Base-by-base conservation (phyloP, 2,888 invertebrate genomes). In the Lacanobia oleracea region DNA sequence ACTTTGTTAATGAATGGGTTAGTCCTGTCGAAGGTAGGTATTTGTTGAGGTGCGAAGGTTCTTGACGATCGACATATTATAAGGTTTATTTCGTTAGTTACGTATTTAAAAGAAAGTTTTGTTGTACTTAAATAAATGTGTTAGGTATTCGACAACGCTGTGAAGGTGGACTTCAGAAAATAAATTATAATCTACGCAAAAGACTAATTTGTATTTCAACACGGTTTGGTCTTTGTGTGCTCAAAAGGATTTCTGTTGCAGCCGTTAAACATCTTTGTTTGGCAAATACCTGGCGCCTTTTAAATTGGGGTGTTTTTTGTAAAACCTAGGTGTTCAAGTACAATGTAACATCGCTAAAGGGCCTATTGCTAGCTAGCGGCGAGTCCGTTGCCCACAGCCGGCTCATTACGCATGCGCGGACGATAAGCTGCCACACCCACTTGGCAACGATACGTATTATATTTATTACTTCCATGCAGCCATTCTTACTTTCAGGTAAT, bases 351-450 rank as follows among this genome's bases (percentile, higher is more conserved):
- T 23, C 57, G 48, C 16, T 40, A 16, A 12, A 9, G 45, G 48
- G 45, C 10, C 33, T 48, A 14, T 12, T 37, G 43, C 45, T 33
- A 50, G 60, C 45, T 64, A 56, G 60, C 40, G 51, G 27, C 9
- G 9, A 72, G 61, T 51, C n/a, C 45, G 60, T 60, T 50, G 62
- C 21, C 67, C 79, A 63, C 50, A 51, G 76, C 57, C 21, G 64
- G 51, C 33, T 43, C 54, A 76, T 23, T 53, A 68, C 79, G 79
- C 79, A 79, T 82, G 80, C 79, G 79, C 82, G 53, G 23, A 23
- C 40, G 57, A 53, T 65, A 64, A 66, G 65, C 74, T 16, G 63
- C 82, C 78, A 79, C 82, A 78, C 83, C 83, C 79, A 67, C 75
- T 63, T 56, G 33, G 48, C 79, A 57, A 50, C 77, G 48, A 65